Conservation (phyloP, 1,140 invertebrate species). For the Idris sp. region DNA sequence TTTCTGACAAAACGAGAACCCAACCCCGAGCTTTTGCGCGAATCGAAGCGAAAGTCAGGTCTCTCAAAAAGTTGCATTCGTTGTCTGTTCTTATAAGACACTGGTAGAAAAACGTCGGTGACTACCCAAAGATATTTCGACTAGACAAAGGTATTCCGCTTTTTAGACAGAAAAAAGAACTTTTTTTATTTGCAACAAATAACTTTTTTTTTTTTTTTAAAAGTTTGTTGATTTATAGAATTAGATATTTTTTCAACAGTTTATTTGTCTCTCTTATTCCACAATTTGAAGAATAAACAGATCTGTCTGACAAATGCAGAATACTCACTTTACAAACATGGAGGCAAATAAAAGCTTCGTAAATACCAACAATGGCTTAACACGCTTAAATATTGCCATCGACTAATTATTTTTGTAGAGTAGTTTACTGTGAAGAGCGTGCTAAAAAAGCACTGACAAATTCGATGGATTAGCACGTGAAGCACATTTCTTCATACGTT, state of each 20-base stretch:
- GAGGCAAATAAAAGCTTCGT: constrained; percentile 28
- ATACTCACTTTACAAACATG: constrained; percentile 32
- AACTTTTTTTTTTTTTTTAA: too few species aligned
- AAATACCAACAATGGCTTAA: constrained; percentile 38
- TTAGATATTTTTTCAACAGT: too few species aligned
- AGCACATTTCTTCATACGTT: constrained; percentile 7
- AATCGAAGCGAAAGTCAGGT: constrained; percentile 42
- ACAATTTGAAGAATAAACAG: too few species aligned
- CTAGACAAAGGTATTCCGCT: constrained; percentile 48
- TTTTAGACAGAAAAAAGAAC: constrained; percentile 12
- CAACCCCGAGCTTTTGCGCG: constrained; percentile 33
- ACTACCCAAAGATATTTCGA: constrained; percentile 52
- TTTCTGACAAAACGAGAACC: constrained; percentile 12
- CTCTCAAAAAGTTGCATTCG: constrained; percentile 58
- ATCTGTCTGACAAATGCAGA: constrained; percentile 6
- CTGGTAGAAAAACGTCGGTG: constrained; percentile 53
- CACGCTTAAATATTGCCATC: constrained; percentile 14
- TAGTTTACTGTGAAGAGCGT: too few species aligned
- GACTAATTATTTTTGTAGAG: constrained; percentile 17
- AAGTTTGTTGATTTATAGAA: too few species aligned
- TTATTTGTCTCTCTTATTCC: too few species aligned
- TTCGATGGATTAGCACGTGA: constrained; percentile 6
- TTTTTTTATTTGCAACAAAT: too few species aligned
- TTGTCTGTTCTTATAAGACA: constrained; percentile 69
- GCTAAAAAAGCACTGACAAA: too few species aligned